Evolutionary conservation across 2,113 vertebrate genomes (phyloP).

Genomic region (Saimiri boliviensis): DNA sequence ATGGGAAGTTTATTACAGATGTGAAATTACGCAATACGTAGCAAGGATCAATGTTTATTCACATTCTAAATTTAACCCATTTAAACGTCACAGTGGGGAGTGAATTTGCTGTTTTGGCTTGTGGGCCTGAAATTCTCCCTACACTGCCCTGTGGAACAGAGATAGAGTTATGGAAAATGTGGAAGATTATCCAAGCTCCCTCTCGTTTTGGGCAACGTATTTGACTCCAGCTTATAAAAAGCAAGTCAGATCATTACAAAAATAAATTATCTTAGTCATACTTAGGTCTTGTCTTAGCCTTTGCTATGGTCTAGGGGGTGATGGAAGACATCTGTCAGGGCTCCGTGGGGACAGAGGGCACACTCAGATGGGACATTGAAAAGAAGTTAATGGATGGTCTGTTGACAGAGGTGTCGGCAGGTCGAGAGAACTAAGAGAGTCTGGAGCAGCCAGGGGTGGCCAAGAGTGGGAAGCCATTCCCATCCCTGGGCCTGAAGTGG

Average conservation of each 20-base stretch:
- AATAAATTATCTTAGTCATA: background rate
- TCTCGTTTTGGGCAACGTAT: background rate
- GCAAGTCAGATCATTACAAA: background rate
- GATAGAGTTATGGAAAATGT: no score
- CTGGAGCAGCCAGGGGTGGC: background rate
- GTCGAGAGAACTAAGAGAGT: background rate
- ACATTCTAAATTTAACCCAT: slow-evolving; percentile 60
- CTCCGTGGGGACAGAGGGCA: background rate
- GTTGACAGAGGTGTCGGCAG: background rate
- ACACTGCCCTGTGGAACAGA: background rate
- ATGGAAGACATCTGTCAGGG: background rate
- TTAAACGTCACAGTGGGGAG: background rate
- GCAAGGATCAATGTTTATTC: slow-evolving; percentile 56
- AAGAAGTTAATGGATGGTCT: background rate
- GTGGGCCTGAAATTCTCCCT: background rate
- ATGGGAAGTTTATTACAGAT: slow-evolving; percentile 31
- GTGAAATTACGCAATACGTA: slow-evolving; percentile 33
- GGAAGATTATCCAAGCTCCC: background rate
- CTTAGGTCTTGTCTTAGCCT: background rate
- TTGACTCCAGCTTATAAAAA: background rate
- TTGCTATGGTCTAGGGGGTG: background rate
- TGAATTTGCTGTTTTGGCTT: background rate
- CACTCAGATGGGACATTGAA: background rate
- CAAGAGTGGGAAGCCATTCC: background rate
- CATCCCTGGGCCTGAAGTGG: background rate